Conservation (phyloP, 1,140 invertebrate genomes). For the Steinernema feltiae region DNA sequence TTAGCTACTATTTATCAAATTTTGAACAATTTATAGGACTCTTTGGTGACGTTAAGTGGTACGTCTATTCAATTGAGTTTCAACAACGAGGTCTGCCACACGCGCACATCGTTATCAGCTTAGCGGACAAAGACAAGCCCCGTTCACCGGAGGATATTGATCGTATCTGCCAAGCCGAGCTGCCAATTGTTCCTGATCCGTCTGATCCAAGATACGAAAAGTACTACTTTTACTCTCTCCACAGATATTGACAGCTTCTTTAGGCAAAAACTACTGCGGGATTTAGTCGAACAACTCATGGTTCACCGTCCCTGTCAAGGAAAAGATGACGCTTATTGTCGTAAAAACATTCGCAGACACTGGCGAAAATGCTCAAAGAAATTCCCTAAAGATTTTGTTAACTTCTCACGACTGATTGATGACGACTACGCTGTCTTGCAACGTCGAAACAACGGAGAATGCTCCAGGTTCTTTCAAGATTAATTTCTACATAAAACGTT, state of each 20-base stretch:
- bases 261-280: constrained; percentile 2
- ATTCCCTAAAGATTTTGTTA: not conserved
- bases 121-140: constrained; percentile 49
- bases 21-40: constrained; percentile 17
- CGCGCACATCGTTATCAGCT: no score
- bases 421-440: constrained; percentile 12
- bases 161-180: constrained; percentile 62
- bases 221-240: constrained; percentile 44
- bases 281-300: not conserved
- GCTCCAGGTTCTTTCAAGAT: constrained; percentile 7
- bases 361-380: not conserved
- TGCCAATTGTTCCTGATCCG: constrained; percentile 53
- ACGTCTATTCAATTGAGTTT: no score
- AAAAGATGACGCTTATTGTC: not conserved
- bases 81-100: no score
- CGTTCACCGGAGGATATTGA: constrained; percentile 58
- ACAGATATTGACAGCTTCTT: not conserved
- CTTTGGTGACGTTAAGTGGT: constrained; percentile 50
- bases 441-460: constrained; percentile 31
- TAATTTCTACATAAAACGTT: constrained; percentile 56
- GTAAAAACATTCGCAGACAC: not conserved
- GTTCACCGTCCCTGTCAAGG: not conserved
- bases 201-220: not conserved
- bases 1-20: not conserved
- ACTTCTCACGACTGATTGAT: not conserved